Evolutionary conservation across 2,888 invertebrate genomes (phyloP), one percentile per base, ranked within the genome.

Genomic region (Myopa tessellatipennis): DNA sequence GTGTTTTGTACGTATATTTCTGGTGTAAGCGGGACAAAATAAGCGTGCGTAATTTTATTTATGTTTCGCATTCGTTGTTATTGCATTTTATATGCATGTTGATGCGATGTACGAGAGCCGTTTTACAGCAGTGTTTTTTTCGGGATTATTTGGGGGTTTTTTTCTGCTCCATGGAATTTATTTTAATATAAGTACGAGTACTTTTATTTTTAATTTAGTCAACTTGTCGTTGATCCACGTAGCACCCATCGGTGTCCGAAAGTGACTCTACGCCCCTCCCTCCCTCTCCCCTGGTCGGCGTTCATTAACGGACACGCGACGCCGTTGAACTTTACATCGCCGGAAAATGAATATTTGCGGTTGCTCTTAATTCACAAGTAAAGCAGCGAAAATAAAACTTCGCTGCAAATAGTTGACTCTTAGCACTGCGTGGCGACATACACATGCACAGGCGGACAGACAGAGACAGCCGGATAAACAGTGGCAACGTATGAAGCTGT

Each of bases 271-370:
- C 69, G 67, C 60, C 68, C 52, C 55, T 63, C 18, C 61, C 1
- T n/a, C 4, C 74, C 45, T 14, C 63, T 1, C n/a, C 7, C 74
- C 55, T 12, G 26, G 55, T 65, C 16, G 45, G n/a, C 36, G 55
- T 74, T 74, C 74, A 74, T 74, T 74, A 74, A 74, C 65, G 65
- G 65, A 45, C 58, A 58, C 80, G 78, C 77, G 79, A 82, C 83
- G 82, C 82, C 82, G 82, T 84, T 82, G 83, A 87, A 88, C 86
- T 88, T 88, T 87, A 86, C 88, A 88, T 86, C 88, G 87, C 38
- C 85, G 85, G 85, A 86, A 88, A 88, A 88, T 88, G 88, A 88
- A 88, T 88, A 88, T 89, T 88, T 88, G 88, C 88, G 89, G 89
- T 88, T 85, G 83, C 87, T 86, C 86, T 88, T 89, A 88, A 88